Base-by-base conservation (phyloP, 1,140 invertebrate species). In the Camponotus pennsylvanicus region DNA sequence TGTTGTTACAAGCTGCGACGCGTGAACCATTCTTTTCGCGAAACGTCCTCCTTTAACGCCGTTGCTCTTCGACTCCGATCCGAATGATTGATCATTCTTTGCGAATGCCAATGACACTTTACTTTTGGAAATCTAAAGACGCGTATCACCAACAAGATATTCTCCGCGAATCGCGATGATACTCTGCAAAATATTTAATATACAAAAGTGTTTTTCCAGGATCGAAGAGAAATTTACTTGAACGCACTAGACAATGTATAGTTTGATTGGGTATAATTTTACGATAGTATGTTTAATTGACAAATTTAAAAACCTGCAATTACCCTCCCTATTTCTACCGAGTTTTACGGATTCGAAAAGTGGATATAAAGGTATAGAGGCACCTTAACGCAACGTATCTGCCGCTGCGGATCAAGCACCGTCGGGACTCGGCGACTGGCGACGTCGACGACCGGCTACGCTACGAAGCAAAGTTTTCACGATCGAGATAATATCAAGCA, bases 401-500 rank as follows among this genome's bases (percentile, higher is more conserved):
- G 13, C 18, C 40, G 13, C 18, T 42, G 3, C 18, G 37, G 66
- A 80, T 69, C 55, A 37, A 42, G 13, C 27, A 27, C 32, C 75
- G 15, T 73, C 67, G 86, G 83, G 71, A 85, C 76, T 88, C 86
- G 37, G 21, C 61, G 45, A 42, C 32, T n/a, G 45, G 69, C 63
- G 55, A 64, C 85, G 61, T 61, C 67, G 37, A 69, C 79, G 80
- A 52, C 86, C 42, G 59, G 79, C 18, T 67, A 45, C 64, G 70
- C 63, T 55, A 34, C 61, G 86, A 55, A 42, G 76, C 76, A n/a
- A 32, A 63, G 42, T 89, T 89, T 89, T 84, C 75, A 59, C 78
- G 85, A 90, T 85, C 61, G 88, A 88, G 89, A 90, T 90, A 88
- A 90, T 90, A 90, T 88, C 86, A 87, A 61, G 89, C 83, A 88